These are phyloP conservation scores for Lates calcarifer DNA, from an alignment of 2,113 vertebrate genomes.

Conservation along the genomic window DNA sequence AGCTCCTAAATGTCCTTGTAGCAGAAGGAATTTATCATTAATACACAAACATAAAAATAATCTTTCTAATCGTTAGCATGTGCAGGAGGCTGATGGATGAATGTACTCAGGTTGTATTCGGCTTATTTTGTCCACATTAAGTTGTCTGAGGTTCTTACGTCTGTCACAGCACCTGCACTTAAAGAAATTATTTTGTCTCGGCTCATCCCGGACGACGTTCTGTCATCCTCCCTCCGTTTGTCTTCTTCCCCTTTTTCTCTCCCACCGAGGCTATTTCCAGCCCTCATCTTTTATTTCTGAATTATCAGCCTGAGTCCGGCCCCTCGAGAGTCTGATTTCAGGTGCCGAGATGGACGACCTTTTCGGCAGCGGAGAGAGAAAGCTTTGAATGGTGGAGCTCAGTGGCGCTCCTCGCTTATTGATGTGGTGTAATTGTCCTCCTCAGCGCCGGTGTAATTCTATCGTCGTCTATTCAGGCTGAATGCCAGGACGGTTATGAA, in stretches of 20 bases:
- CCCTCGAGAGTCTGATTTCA: constrained; percentile 61
- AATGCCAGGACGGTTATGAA: constrained; percentile 32
- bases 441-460: constrained; percentile 53
- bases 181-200: neutral
- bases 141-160: too few relatives aligned
- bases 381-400: constrained; percentile 34
- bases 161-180: too few relatives aligned
- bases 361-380: constrained; percentile 2
- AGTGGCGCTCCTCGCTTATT: constrained; percentile 17
- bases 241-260: neutral
- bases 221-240: neutral
- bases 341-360: constrained; percentile 56
- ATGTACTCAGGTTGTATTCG: neutral
- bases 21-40: too few relatives aligned
- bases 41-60: too few relatives aligned
- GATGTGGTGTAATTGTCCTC: constrained; percentile 60
- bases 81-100: neutral
- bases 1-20: too few relatives aligned
- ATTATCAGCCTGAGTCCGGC: constrained; percentile 39
- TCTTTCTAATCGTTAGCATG: too few relatives aligned
- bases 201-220: neutral
- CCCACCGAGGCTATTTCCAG: constrained; percentile 42
- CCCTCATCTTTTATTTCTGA: constrained; percentile 31
- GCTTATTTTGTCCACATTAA: neutral
- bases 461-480: constrained; percentile 42